Percentiles rank a stretch among this genome's conserved stretches.
phyloP scores from a whole-genome alignment of 2,797 vertebrate genomes.

The Clarias fuscus region DNA sequence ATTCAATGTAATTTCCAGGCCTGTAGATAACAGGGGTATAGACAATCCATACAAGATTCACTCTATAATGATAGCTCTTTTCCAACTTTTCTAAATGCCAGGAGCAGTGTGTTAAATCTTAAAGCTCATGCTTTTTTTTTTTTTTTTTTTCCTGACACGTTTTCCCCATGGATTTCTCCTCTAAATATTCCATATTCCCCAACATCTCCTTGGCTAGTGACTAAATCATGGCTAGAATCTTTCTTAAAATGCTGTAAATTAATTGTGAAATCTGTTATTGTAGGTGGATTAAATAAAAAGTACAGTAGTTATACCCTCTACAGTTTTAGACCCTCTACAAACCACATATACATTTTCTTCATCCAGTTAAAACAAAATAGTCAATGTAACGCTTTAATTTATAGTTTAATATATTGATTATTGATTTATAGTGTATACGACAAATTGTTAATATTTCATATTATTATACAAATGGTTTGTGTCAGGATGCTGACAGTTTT shows the following conservation, averaged over 20 bases:
- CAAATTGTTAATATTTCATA: too few species aligned
- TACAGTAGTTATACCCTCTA: neutral
- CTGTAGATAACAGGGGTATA: constrained; percentile 61
- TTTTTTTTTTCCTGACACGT: neutral
- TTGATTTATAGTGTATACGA: too few species aligned
- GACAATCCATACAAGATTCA: neutral
- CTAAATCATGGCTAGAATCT: neutral
- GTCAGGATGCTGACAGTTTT: too few species aligned
- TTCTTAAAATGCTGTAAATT: neutral
- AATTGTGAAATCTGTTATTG: neutral
- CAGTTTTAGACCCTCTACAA: neutral
- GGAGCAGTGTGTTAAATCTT: neutral
- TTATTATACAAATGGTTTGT: too few species aligned
- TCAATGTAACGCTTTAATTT: neutral
- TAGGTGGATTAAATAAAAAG: neutral
- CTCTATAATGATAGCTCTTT: neutral
- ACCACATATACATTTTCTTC: neutral
- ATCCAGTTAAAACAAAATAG: neutral
- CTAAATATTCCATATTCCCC: neutral
- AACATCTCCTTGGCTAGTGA: neutral
- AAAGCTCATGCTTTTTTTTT: neutral
- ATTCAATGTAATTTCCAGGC: constrained; percentile 69
- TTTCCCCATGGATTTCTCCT: neutral
- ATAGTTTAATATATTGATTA: neutral
- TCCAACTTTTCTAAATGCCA: neutral